Base-by-base conservation (phyloP, 2,888 invertebrate species). In the Neocrepidodera transversa region DNA sequence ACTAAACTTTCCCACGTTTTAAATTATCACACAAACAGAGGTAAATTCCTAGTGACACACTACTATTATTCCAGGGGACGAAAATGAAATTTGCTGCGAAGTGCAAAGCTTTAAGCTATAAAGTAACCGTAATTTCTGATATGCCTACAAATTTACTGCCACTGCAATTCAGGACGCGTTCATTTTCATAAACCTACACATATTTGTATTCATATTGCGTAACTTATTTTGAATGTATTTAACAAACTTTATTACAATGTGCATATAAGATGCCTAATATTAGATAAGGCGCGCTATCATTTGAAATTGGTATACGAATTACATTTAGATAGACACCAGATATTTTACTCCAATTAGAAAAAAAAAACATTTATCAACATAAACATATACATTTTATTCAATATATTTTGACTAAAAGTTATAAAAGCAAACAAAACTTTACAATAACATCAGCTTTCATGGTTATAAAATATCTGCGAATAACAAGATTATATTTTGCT, bases 171-270 rank as follows among this genome's bases (percentile, higher is more conserved):
- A 70, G 65, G 73, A 71, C 72, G 73, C 71, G 71, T 73, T 70
- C 67, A 77, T 77, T 78, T 77, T 74, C 71, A 76, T 75, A 76
- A 74, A 71, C 70, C 70, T 67, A 38, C 63, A 69, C 71, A 74
- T 74, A 76, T 75, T 76, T 74, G 76, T 73, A 77, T 78, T 77
- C 78, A 75, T 75, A 77, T 75, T 78, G 77, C 76, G 77, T 78
- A 74, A 76, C 76, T 76, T 77, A 76, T 76, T 77, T 70, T 66
- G 72, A 72, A 71, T 73, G 71, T 76, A 73, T 75, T 74, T 75
- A 72, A 76, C 76, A 77, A 76, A 77, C 74, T 78, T 78, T 74
- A 74, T 74, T n/a, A n/a, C n/a, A 75, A 75, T 76, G 75, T 76
- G 74, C 71, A 71, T 71, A 69, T 70, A 71, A 74, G 74, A 70